Evolutionary conservation across 1,140 invertebrate genomes (phyloP).

Genomic region (Bombus pyrosoma): DNA sequence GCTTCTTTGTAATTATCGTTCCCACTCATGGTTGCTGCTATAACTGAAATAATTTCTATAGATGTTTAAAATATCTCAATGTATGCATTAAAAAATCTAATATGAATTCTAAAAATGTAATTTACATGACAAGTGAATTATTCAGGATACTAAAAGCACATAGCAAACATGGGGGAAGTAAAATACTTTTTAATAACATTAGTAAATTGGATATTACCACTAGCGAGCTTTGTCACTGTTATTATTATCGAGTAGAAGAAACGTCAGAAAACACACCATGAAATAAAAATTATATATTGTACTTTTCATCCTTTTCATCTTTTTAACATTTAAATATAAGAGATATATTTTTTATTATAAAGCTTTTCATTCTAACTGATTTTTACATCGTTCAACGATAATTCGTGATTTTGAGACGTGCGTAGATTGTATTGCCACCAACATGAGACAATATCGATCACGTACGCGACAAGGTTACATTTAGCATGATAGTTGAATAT

Average conservation of each 20-base stretch:
- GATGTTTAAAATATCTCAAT: not conserved
- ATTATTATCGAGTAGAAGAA: not conserved
- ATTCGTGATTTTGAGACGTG: not conserved
- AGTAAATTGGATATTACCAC: not conserved
- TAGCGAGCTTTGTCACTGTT: not conserved
- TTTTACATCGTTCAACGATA: not conserved
- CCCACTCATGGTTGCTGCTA: slow-evolving; percentile 75
- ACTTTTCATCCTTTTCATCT: not conserved
- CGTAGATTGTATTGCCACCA: not conserved
- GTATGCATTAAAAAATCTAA: not conserved
- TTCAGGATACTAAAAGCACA: not conserved
- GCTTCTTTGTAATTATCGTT: slow-evolving; percentile 86
- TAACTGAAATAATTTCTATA: slow-evolving; percentile 44
- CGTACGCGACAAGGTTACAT: no score
- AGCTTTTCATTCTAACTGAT: not conserved
- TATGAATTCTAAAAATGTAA: not conserved
- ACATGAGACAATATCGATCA: not conserved
- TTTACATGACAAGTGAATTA: not conserved
- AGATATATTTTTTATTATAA: not conserved
- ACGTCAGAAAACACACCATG: not conserved
- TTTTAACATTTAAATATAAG: not conserved
- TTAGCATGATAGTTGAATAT: not conserved
- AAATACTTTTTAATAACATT: not conserved
- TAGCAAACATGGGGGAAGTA: not conserved
- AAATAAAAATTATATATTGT: not conserved